Percentiles rank a stretch among this genome's conserved stretches.
These are phyloP conservation scores for Poecilia latipinna DNA, from an alignment of 2,113 vertebrate genomes.

Conservation along the genomic window DNA sequence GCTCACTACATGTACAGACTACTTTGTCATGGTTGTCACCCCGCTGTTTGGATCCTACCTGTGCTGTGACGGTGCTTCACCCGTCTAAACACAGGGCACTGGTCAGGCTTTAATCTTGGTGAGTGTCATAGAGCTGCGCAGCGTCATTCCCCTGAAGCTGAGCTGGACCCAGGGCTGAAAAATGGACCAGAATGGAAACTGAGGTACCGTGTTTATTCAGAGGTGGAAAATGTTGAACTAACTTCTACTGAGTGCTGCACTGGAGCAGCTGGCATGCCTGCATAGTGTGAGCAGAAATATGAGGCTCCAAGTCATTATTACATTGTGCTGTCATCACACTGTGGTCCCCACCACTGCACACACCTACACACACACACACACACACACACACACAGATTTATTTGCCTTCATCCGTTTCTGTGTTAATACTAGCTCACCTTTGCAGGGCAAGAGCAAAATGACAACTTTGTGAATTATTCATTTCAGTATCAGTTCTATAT, in stretches of 20 bases:
- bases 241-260: neutral
- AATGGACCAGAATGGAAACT: neutral
- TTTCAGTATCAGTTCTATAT: neutral
- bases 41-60: conserved; percentile 39
- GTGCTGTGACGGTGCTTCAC: neutral
- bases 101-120: neutral
- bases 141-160: neutral
- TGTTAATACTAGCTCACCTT: neutral
- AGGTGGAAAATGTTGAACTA: neutral
- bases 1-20: conserved; percentile 19
- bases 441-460: no score
- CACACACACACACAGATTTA: neutral
- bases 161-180: neutral
- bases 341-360: neutral
- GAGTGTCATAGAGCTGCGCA: neutral
- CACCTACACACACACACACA: neutral
- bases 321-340: neutral
- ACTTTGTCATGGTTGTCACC: conserved; percentile 8
- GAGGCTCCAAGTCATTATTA: neutral
- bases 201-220: neutral
- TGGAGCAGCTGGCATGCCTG: neutral
- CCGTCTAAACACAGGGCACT: neutral
- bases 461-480: neutral
- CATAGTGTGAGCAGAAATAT: neutral
- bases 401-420: neutral